Evolutionary conservation across 1,140 invertebrate genomes (phyloP).

Genomic region (Magallana gigas): DNA sequence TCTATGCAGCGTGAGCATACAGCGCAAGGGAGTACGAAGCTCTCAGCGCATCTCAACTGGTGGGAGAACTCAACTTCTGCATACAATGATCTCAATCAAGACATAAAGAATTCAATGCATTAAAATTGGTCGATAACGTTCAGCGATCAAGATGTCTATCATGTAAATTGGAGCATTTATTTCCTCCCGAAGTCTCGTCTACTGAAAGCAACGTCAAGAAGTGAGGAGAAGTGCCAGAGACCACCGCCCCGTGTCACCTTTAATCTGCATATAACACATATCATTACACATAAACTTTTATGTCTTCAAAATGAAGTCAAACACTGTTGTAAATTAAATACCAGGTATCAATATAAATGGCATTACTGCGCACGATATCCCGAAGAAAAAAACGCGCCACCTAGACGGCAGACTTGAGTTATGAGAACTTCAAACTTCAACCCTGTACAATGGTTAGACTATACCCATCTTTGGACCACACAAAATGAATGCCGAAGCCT

Average conservation of each 20-base stretch:
- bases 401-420: conserved; percentile 29
- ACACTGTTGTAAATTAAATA: conserved; percentile 37
- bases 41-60: conserved; percentile 1
- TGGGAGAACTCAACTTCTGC: neutral
- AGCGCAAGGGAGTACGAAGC: neutral
- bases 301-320: conserved; percentile 37
- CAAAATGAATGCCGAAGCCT: conserved; percentile 23
- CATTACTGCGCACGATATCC: conserved; percentile 19
- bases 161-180: conserved; percentile 23
- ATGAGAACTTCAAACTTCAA: conserved; percentile 36
- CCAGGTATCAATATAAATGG: conserved; percentile 30
- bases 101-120: conserved; percentile 5
- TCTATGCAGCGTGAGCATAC: neutral
- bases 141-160: conserved; percentile 13
- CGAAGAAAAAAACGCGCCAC: conserved; percentile 23
- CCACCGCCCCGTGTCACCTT: neutral
- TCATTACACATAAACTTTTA: conserved; percentile 33
- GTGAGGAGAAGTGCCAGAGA: neutral
- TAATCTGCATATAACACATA: conserved; percentile 38
- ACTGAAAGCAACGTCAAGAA: neutral
- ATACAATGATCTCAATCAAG: conserved; percentile 8
- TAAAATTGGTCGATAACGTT: conserved; percentile 28
- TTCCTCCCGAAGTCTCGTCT: conserved; percentile 7
- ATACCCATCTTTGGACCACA: conserved; percentile 31
- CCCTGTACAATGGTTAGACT: conserved; percentile 28